Evolutionary conservation across 2,113 vertebrate genomes (phyloP), one percentile per base, ranked within the genome.

Genomic region (Phaethon lepturus): DNA sequence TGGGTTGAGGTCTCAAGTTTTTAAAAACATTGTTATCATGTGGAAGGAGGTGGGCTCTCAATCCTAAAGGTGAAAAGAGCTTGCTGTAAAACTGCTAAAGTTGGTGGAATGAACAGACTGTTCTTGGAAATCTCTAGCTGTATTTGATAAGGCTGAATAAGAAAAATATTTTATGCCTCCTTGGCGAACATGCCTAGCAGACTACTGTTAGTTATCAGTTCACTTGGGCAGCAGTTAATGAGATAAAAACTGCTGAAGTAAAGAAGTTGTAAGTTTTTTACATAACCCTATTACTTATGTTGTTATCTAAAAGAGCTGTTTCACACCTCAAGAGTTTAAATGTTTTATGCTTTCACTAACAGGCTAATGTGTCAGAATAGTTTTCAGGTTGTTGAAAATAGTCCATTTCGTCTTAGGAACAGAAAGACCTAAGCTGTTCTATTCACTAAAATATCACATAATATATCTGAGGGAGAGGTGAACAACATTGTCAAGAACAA

Each of bases 381-480:
- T 67, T 85, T 76, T 67, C n/a, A 42, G 19, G 1, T 22, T 59
- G 15, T 74, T 81, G 64, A 47, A 50, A 88, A 42, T n/a, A 81
- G 31, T 17, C n/a, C 0, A 4, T 73, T 86, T 76, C 2, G 2
- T 55, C 2, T 58, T 71, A 26, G 9, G 18, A 52, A 8, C 4
- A 72, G 69, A 63, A 78, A 58, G 35, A 42, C 28, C 3, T 19
- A 50, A 38, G 22, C 31, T 83, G 10, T 40, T n/a, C 11, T 59
- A 0, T 68, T 64, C 8, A 22, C 17, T 45, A 10, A 49, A 47
- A 35, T 45, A 19, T 3, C 29, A 29, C 53, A 42, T 24, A 31
- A 2, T 5, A 1, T 18, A 9, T 38, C 4, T 82, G n/a, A 38
- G 31, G 49, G 44, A 44, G 38, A 38, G 10, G 13, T 0, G 1